Base-by-base conservation (phyloP, 2,113 vertebrate species). In the Sphaerodactylus townsendi region DNA sequence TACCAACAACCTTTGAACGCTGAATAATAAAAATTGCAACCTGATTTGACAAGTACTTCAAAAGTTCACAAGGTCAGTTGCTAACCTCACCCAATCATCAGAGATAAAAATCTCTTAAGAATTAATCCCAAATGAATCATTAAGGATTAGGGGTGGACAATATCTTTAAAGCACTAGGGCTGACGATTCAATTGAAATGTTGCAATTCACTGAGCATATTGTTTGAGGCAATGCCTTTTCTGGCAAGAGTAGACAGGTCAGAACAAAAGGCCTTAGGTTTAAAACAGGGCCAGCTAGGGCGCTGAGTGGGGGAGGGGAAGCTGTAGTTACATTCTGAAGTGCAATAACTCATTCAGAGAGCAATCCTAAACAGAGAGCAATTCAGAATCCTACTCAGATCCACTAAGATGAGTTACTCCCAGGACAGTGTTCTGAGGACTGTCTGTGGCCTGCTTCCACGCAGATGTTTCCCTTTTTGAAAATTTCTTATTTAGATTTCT, bases 41-140 rank as follows among this genome's bases (percentile, higher is more conserved):
- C 35, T 39, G 15, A 3, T 3, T 2, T 62, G 39, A 74, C 28
- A 35, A 0, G 15, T 37, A n/a, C 50, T 75, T 50, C 30, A 2
- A 28, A 62, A 21, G 2, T 2, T 10, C 7, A 28, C 21, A 73
- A 28, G 2, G 0, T 66, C 1, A 78, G 37, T 65, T 75, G 79
- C 11, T 5, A n/a, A 14, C 19, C n/a, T 77, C 73, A 78, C 23
- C 28, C 53, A 28, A 0, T 10, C 71, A 39, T 15, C 81, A 48
- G 64, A 74, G 56, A 41, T 30, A 88, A 75, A 56, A 74, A n/a
- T 6, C 75, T 33, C 0, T 0, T 4, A n/a, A 46, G n/a, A 0
- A 14, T 74, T 88, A 90, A 92, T 83, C 77, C n/a, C 84, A 50
- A 8, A 30, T 0, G 71, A 83, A 90, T 86, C 77, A 46, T 88